Conservation (phyloP, 2,888 invertebrate species). For the Brenthis daphne region DNA sequence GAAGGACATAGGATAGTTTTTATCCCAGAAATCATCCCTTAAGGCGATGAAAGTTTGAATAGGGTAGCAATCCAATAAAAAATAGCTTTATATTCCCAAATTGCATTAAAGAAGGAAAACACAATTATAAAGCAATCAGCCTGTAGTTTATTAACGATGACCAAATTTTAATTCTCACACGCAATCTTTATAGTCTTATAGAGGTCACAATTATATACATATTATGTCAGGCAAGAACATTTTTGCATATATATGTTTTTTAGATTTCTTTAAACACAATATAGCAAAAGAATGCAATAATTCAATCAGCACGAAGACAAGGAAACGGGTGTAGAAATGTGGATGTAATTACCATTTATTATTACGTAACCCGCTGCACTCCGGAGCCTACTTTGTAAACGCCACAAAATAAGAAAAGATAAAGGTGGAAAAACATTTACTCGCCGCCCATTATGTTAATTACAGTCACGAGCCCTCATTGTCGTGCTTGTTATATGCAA, state of each 20-base stretch:
- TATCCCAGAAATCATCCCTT: too few species aligned
- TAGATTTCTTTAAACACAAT: background rate
- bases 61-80: too few species aligned
- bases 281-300: slow-evolving; percentile 16
- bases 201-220: too few species aligned
- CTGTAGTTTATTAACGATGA: too few species aligned
- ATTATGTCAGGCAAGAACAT: background rate
- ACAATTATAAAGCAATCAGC: too few species aligned
- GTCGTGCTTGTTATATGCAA: slow-evolving; percentile 35
- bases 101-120: too few species aligned
- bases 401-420: slow-evolving; percentile 52
- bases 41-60: too few species aligned
- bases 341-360: slow-evolving; percentile 44
- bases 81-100: too few species aligned
- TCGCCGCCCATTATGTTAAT: slow-evolving; percentile 60
- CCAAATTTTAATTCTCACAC: too few species aligned
- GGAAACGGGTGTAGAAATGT: slow-evolving; percentile 32
- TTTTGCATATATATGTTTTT: background rate
- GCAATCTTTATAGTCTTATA: too few species aligned
- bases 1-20: too few species aligned
- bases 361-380: slow-evolving; percentile 39
- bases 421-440: slow-evolving; percentile 60
- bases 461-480: slow-evolving; percentile 46
- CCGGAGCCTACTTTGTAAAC: slow-evolving; percentile 50
- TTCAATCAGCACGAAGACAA: slow-evolving; percentile 26